Evolutionary conservation across 2,797 vertebrate genomes (phyloP), one percentile per base, ranked within the genome.

Genomic region (Loriculus beryllinus): DNA sequence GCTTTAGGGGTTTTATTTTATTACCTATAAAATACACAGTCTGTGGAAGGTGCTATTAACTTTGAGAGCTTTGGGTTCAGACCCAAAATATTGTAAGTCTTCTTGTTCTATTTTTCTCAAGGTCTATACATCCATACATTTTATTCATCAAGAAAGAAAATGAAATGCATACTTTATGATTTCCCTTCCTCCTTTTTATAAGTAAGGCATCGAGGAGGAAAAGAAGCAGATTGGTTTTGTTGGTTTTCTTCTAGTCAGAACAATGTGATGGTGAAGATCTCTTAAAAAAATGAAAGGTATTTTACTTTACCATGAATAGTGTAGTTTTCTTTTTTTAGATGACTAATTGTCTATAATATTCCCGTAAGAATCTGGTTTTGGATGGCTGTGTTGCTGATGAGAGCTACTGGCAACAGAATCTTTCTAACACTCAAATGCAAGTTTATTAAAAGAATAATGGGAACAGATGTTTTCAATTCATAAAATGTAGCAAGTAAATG

Each of bases 401-500:
- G 56, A 79, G 70, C 82, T 88, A 71, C 82, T 90, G 91, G 85
- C 70, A 93, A 6, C 39, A 91, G 82, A 52, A 76, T 75, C 91
- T 86, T 89, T 93, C 69, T 93, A 68, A 54, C 39, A 59, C 63
- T 82, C 42, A 78, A 65, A 54, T 76, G 67, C 74, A 84, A 60
- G 70, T 88, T 93, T 94, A 84, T 93, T 96, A 77, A 74, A 94
- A 83, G 79, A 89, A 95, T 92, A 96, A 96, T 91, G 49, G 93
- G 82, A 95, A 79, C 95, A 97, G 95, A 94, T 96, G 93, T 93
- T 96, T 93, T 90, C 82, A 76, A 5, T 96, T 96, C 95, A 95
- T 83, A 69, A 88, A 94, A 76, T 60, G 67, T 60, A 86, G 91
- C 72, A 72, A 86, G 42, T 86, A 91, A 90, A 90, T 94, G 91